phyloP scores from a whole-genome alignment of 2,797 vertebrate genomes.

The Acestrorhynchus altus region DNA sequence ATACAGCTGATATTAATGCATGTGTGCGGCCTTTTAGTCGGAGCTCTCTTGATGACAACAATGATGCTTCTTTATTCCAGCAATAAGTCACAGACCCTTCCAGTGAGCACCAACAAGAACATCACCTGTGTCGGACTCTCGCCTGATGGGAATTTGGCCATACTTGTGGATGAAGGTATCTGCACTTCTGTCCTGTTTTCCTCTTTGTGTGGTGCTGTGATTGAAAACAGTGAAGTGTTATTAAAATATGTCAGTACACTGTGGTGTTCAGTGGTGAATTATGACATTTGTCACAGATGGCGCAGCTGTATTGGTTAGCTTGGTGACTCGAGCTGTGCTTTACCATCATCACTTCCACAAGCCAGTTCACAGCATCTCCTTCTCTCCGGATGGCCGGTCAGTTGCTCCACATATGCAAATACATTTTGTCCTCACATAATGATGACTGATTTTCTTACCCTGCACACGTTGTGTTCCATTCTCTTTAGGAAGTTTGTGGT shows the following conservation, averaged over 20 bases:
- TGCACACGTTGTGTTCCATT: neutral
- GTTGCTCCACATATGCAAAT: neutral
- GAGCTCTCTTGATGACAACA: neutral
- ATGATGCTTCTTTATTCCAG: slow-evolving; percentile 67
- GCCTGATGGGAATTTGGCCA: slow-evolving; percentile 86
- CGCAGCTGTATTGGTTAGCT: slow-evolving; percentile 86
- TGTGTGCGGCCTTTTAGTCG: neutral
- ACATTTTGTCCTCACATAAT: neutral
- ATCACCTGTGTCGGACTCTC: slow-evolving; percentile 91
- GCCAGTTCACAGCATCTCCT: slow-evolving; percentile 87
- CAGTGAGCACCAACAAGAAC: slow-evolving; percentile 87
- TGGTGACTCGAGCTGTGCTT: slow-evolving; percentile 85
- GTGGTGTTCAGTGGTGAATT: neutral
- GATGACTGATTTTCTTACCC: no score
- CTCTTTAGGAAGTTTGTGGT: slow-evolving; percentile 88
- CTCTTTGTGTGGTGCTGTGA: neutral
- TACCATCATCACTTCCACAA: slow-evolving; percentile 94
- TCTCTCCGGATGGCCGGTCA: slow-evolving; percentile 94
- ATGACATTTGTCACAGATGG: slow-evolving; percentile 80
- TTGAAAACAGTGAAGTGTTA: neutral
- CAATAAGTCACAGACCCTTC: slow-evolving; percentile 92
- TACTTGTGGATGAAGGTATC: slow-evolving; percentile 94
- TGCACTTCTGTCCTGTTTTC: neutral
- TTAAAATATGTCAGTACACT: neutral
- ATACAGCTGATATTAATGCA: neutral